Base-by-base conservation (phyloP, 2,888 invertebrate species). In the Bursaphelenchus okinawaensis region DNA sequence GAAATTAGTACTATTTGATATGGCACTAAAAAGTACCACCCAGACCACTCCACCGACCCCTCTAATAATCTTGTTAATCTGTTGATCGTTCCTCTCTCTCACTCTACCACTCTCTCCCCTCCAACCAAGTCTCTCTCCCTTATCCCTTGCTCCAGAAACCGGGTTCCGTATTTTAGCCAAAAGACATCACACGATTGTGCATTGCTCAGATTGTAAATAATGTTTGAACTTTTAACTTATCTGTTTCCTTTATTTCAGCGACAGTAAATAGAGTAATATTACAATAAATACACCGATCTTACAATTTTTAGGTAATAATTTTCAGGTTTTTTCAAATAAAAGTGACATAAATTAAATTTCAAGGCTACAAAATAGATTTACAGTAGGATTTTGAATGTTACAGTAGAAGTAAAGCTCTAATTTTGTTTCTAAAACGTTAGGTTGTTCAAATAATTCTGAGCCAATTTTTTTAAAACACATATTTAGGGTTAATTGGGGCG, bases 281-380 rank as follows among this genome's bases (percentile, higher is more conserved):
- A 55, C 56, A 55, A 55, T 31, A 55, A 55, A 55, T 31, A 28
- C 27, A 55, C 20, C 56, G 20, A 23, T 23, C 19, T 54, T 54
- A 54, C 54, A 54, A 26, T 54, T 16, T 16, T 26, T 6, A 16
- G 16, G 16, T 40, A 40, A 52, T 6, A 54, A 16, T 54, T 54
- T 16, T 54, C 20, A 54, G 16, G 55, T 12, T 20, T 52, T 56
- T 7, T 56, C 50, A 56, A 4, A 12, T 56, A 26, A 26, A 56
- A 57, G n/a, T n/a, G n/a, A n/a, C n/a, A n/a, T n/a, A n/a, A n/a
- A n/a, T n/a, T n/a, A n/a, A n/a, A n/a, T n/a, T n/a, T n/a, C n/a
- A n/a, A n/a, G n/a, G n/a, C n/a, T n/a, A n/a, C n/a, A n/a, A n/a
- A n/a, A n/a, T n/a, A n/a, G n/a, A n/a, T n/a, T n/a, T n/a, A n/a